Conservation (phyloP, 2,113 vertebrate species). For the Equus przewalskii region DNA sequence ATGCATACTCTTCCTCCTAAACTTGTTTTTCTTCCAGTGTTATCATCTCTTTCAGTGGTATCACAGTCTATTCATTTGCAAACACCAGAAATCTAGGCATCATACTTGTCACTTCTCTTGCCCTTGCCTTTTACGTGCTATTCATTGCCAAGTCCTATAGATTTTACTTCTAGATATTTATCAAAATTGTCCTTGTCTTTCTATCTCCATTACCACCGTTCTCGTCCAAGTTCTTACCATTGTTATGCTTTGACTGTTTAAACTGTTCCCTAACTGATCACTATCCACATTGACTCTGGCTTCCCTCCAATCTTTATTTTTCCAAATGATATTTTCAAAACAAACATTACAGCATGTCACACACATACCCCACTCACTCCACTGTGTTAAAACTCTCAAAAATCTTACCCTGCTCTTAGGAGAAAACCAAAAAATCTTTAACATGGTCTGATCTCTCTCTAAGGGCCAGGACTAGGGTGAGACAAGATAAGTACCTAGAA, state of each 20-base stretch:
- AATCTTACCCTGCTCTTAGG: background rate
- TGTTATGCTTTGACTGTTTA: background rate
- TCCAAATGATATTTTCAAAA: background rate
- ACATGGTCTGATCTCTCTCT: background rate
- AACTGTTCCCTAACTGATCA: background rate
- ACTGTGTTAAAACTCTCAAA: background rate
- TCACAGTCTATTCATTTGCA: background rate
- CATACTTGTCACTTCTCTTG: background rate
- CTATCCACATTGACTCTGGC: background rate
- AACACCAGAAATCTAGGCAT: background rate
- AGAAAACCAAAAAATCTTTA: slow-evolving; percentile 19
- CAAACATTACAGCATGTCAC: background rate
- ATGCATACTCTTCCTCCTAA: background rate
- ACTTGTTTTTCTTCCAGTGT: background rate
- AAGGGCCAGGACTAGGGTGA: background rate
- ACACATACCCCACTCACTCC: background rate
- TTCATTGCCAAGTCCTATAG: background rate
- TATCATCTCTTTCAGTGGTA: background rate
- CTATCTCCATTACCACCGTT: background rate
- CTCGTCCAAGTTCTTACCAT: background rate
- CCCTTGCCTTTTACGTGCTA: background rate
- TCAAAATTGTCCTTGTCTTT: background rate
- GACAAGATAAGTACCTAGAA: background rate
- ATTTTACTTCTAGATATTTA: background rate
- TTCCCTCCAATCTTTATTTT: background rate